Percentiles rank a stretch among this genome's conserved stretches.
These are phyloP conservation scores for Fukomys damarensis DNA, from an alignment of 2,113 vertebrate species.

Conservation along the genomic window DNA sequence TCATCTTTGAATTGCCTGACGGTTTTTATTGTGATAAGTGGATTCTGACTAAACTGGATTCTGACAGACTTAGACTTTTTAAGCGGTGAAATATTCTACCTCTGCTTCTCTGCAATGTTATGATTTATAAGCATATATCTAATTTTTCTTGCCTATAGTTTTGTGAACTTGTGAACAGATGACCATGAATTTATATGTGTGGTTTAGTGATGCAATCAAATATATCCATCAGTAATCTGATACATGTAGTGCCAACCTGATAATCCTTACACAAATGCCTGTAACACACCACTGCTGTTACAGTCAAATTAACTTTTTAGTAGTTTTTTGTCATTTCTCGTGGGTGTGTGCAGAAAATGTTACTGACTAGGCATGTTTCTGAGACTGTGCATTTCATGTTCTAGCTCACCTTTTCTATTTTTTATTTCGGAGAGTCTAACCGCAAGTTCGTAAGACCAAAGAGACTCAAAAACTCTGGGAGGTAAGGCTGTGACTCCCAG, in stretches of 20 bases:
- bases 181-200: not conserved
- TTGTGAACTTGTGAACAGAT: not conserved
- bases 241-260: not conserved
- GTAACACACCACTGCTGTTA: not conserved
- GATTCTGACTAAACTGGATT: not conserved
- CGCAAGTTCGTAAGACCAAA: not conserved
- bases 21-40: not conserved
- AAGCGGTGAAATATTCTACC: not conserved
- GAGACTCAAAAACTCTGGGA: not conserved
- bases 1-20: slow-evolving; percentile 13
- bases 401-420: not conserved
- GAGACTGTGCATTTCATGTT: not conserved
- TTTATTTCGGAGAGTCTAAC: not conserved
- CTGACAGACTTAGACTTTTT: not conserved
- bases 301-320: not conserved
- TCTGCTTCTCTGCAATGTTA: not conserved
- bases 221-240: not conserved
- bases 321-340: not conserved
- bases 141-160: not conserved
- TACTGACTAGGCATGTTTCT: not conserved
- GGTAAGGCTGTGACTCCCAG: not conserved
- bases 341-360: not conserved
- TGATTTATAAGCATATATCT: slow-evolving; percentile 14
- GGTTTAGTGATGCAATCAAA: not conserved
- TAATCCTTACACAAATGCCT: not conserved